phyloP scores from a whole-genome alignment of 2,113 vertebrate genomes.

The Corythoichthys haematopterus region DNA sequence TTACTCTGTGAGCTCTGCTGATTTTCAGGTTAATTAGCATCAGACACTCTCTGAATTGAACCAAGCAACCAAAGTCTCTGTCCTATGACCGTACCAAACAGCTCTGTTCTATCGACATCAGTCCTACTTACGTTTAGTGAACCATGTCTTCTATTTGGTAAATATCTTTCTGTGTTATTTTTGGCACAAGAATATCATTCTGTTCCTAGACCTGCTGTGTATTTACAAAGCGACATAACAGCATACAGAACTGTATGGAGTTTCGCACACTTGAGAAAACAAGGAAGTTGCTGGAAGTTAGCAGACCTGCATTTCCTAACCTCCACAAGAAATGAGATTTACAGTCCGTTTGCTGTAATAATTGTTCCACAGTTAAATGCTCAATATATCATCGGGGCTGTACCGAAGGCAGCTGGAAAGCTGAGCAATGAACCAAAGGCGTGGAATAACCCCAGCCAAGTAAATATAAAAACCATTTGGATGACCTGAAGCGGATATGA shows the following conservation, averaged over 20 bases:
- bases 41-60: constrained; percentile 30
- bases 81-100: constrained; percentile 27
- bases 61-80: constrained; percentile 44
- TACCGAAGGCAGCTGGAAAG: neutral
- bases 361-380: constrained; percentile 1
- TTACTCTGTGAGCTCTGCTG: constrained; percentile 22
- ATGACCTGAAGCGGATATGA: neutral
- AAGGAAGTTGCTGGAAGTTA: neutral
- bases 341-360: neutral
- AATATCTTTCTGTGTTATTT: neutral
- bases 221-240: neutral
- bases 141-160: neutral
- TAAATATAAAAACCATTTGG: neutral
- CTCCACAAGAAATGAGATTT: neutral
- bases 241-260: neutral
- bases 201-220: neutral
- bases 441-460: neutral
- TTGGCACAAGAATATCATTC: neutral
- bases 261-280: neutral
- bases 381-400: neutral
- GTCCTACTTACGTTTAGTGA: constrained; percentile 29
- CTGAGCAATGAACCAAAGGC: neutral
- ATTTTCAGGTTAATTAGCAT: constrained; percentile 61
- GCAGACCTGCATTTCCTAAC: neutral
- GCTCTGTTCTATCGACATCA: constrained; percentile 22